Conservation (phyloP, 2,888 invertebrate genomes). For the Xylota segnis region DNA sequence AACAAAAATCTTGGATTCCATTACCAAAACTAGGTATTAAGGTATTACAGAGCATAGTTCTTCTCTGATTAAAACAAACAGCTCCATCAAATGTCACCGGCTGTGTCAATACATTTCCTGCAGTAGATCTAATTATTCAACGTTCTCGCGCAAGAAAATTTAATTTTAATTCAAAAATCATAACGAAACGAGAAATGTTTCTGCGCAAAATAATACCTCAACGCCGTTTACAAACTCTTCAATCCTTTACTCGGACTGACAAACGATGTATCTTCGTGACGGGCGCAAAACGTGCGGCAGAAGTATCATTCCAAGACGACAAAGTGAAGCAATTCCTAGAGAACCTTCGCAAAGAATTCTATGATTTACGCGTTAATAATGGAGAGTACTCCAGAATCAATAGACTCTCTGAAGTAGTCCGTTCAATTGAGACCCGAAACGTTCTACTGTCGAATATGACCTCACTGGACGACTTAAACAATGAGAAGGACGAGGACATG, state of each 20-base stretch:
- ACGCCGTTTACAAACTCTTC: slow-evolving; percentile 1
- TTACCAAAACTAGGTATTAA: no score
- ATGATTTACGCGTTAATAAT: slow-evolving; percentile 84
- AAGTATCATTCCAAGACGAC: slow-evolving; percentile 78
- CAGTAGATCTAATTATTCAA: slow-evolving; percentile 14
- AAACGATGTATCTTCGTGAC: slow-evolving; percentile 22
- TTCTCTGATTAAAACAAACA: no score
- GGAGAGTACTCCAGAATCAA: slow-evolving; percentile 79
- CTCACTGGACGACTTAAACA: slow-evolving; percentile 87
- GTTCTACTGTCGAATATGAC: slow-evolving; percentile 87
- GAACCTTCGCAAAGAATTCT: slow-evolving; percentile 86
- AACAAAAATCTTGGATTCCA: background rate
- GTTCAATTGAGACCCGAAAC: slow-evolving; percentile 86
- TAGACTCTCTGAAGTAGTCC: slow-evolving; percentile 86
- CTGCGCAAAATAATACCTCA: slow-evolving; percentile 37
- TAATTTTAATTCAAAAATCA: background rate
- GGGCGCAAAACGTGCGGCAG: background rate
- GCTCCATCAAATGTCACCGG: background rate
- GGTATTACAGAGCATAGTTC: no score
- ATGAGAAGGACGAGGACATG: slow-evolving; percentile 88
- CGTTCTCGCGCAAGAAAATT: background rate
- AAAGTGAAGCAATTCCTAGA: slow-evolving; percentile 86
- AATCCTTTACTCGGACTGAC: slow-evolving; percentile 11
- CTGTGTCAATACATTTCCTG: slow-evolving; percentile 15
- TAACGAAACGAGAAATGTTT: slow-evolving; percentile 33